Conservation (phyloP, 2,888 invertebrate species). For the Globia sparganii region DNA sequence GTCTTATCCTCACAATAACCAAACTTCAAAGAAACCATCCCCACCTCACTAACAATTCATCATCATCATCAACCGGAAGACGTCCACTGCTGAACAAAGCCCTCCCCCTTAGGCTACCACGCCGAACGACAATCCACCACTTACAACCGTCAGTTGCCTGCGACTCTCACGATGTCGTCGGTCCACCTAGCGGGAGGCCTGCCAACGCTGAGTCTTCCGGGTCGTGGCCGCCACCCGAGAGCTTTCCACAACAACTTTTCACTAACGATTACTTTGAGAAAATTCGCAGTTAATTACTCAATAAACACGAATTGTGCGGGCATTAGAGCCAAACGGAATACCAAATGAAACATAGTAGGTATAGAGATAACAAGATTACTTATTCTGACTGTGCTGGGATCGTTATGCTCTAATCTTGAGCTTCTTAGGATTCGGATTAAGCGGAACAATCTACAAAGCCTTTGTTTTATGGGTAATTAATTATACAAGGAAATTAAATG, state of each 20-base stretch:
- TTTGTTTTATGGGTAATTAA: slow-evolving; percentile 21
- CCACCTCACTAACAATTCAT: slow-evolving; percentile 1
- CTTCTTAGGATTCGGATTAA: slow-evolving; percentile 40
- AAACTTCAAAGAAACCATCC: slow-evolving; percentile 19
- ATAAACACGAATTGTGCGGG: slow-evolving; percentile 33
- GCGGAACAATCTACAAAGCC: slow-evolving; percentile 33
- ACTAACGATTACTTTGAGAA: slow-evolving; percentile 32
- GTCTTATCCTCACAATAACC: slow-evolving; percentile 1
- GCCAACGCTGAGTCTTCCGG: too few species aligned
- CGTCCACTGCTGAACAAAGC: too few species aligned
- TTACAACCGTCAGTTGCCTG: too few species aligned
- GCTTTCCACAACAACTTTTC: too few species aligned
- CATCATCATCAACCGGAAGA: too few species aligned
- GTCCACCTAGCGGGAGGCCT: too few species aligned
- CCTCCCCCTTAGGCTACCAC: too few species aligned
- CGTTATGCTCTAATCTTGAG: slow-evolving; percentile 17
- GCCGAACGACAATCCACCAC: too few species aligned
- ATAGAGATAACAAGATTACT: slow-evolving; percentile 58
- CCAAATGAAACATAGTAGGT: slow-evolving; percentile 41
- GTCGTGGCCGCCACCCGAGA: too few species aligned
- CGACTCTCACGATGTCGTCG: too few species aligned
- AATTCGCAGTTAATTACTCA: slow-evolving; percentile 52
- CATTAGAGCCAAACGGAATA: slow-evolving; percentile 56
- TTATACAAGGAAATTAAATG: slow-evolving; percentile 6
- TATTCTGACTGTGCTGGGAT: slow-evolving; percentile 65